Conservation (phyloP, 1,140 invertebrate genomes). For the Pseudobourletiella spinata region DNA sequence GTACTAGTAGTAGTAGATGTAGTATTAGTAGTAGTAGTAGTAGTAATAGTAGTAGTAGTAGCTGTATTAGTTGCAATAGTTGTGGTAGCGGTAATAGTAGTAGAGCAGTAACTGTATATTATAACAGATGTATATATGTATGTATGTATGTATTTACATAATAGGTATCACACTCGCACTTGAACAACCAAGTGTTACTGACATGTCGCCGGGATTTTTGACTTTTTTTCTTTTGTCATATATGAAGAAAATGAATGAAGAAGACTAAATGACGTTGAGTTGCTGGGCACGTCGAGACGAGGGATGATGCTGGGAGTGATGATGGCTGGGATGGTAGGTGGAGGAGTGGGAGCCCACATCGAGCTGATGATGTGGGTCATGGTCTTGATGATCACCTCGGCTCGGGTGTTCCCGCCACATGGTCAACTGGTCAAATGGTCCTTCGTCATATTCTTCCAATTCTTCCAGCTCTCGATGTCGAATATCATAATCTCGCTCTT, state of each 20-base stretch:
- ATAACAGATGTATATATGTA: background rate
- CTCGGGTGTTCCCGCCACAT: slow-evolving; percentile 15
- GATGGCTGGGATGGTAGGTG: slow-evolving; percentile 24
- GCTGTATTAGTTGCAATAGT: background rate
- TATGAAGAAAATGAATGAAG: no score
- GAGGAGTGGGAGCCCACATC: slow-evolving; percentile 1
- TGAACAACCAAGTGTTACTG: slow-evolving; percentile 6
- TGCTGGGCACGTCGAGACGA: slow-evolving; percentile 33
- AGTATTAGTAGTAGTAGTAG: no score
- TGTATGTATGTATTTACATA: background rate
- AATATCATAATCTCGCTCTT: slow-evolving; percentile 14
- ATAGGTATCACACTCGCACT: slow-evolving; percentile 13
- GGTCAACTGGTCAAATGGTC: slow-evolving; percentile 31
- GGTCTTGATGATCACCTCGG: slow-evolving; percentile 5
- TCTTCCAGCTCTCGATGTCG: slow-evolving; percentile 14
- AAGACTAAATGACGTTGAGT: slow-evolving; percentile 31
- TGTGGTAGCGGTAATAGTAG: background rate
- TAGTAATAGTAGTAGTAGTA: background rate
- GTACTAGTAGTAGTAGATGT: background rate
- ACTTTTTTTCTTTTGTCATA: background rate
- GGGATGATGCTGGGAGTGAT: slow-evolving; percentile 18
- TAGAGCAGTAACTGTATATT: no score
- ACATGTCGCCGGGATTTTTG: background rate
- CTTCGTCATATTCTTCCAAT: slow-evolving; percentile 32
- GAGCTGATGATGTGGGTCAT: slow-evolving; percentile 6